Evolutionary conservation across 2,888 invertebrate genomes (phyloP).

Genomic region (Andrena flavipes): DNA sequence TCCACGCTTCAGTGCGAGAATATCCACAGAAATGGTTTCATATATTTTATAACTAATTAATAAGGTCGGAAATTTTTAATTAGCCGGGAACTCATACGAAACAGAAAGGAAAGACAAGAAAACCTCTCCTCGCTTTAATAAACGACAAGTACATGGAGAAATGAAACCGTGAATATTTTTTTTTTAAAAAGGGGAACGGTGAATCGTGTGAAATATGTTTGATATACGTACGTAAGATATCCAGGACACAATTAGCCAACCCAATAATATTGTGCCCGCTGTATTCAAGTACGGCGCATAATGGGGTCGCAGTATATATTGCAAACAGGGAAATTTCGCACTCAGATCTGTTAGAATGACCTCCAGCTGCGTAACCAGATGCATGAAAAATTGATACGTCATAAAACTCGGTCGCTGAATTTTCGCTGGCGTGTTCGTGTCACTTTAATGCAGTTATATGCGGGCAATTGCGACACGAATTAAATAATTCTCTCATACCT

Average conservation of each 20-base stretch:
- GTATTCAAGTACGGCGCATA: constrained; percentile 77
- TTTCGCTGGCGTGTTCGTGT: not conserved
- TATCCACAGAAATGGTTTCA: too few relatives aligned
- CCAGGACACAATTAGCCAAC: constrained; percentile 80
- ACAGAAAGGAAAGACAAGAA: not conserved
- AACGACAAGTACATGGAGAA: too few relatives aligned
- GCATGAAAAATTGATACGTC: constrained; percentile 24
- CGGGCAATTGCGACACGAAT: not conserved
- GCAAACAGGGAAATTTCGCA: constrained; percentile 72
- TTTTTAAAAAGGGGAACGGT: not conserved
- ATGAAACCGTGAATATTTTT: too few relatives aligned
- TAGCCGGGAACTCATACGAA: too few relatives aligned
- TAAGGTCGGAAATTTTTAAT: too few relatives aligned
- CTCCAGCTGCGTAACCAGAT: constrained; percentile 45
- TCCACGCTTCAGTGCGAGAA: too few relatives aligned
- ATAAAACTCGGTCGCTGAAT: not conserved
- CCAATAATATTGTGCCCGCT: constrained; percentile 76
- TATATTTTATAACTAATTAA: too few relatives aligned
- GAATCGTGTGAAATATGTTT: not conserved
- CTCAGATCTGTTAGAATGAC: constrained; percentile 64
- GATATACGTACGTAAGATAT: constrained; percentile 74
- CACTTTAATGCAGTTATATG: not conserved
- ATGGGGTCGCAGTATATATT: constrained; percentile 70
- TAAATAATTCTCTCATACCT: constrained; percentile 4
- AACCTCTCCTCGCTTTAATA: not conserved